Base-by-base conservation (phyloP, 2,888 invertebrate genomes). In the Gortyna flavago region DNA sequence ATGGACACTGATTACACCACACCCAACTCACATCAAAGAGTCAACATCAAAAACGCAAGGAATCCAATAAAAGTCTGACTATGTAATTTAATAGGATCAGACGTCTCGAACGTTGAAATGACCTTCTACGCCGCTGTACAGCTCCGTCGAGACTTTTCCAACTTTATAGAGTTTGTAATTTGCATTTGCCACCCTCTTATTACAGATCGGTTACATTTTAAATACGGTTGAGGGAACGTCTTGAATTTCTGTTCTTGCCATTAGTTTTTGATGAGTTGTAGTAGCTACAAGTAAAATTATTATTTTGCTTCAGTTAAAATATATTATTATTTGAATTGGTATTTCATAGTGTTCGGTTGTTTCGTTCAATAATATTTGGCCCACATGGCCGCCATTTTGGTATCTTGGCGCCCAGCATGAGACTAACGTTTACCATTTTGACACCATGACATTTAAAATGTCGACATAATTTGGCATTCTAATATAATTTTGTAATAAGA, bases 31-130 rank as follows among this genome's bases (percentile, higher is more conserved):
- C 85, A 85, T 85, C 85, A 85, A 82, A 82, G 84, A 73, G 64
- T 79, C 72, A 82, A 75, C 83, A 85, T 81, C 77, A 78, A 80
- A 83, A 83, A 84, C 69, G 79, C 65, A 57, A 82, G 57, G 85
- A 84, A 84, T 84, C 79, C 83, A 84, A 84, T 84, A 85, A 85
- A 82, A 82, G 83, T 84, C 84, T 69, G 85, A 73, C 83, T 84
- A 73, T 79, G 83, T 85, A 82, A 85, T 85, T 85, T 84, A 84
- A 84, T 85, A 73, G 75, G 84, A 84, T 85, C 75, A 72, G 79
- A 85, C 85, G 73, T 79, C 75, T 85, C 75, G 67, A 79, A 76
- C 67, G 73, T 64, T 13, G 71, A 66, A 83, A 81, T 83, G 78
- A 85, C 84, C 79, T 82, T 84, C 75, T 35, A 72, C 65, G 64